Percentiles rank a stretch among this genome's conserved stretches.
phyloP scores from a whole-genome alignment of 2,797 vertebrate species.

The Gymnothorax reevesii region DNA sequence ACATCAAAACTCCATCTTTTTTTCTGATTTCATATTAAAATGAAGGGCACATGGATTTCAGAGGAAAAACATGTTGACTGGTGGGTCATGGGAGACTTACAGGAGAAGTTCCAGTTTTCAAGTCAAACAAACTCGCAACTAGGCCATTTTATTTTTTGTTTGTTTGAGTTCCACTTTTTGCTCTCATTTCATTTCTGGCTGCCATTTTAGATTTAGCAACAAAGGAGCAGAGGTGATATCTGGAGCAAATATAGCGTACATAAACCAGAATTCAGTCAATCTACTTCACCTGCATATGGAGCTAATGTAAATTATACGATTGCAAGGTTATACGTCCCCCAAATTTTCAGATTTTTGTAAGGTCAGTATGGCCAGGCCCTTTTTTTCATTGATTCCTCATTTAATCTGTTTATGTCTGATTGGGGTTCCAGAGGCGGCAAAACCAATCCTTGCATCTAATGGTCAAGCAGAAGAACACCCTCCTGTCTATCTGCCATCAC shows the following conservation, averaged over 20 bases:
- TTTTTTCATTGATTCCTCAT: no score
- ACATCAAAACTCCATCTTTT: neutral
- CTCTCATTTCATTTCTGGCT: neutral
- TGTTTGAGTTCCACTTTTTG: neutral
- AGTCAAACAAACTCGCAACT: neutral
- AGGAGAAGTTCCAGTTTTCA: neutral
- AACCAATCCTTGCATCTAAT: no score
- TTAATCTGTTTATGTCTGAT: no score
- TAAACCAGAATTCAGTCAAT: neutral
- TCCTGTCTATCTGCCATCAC: no score
- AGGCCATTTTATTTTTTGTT: neutral
- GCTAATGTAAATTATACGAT: neutral
- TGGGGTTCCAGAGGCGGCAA: no score
- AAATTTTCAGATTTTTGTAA: no score
- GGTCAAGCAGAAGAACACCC: no score
- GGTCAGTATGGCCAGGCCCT: no score
- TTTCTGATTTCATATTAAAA: neutral
- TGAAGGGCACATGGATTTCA: neutral
- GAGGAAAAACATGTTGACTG: neutral
- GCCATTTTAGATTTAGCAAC: neutral
- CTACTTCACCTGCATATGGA: neutral
- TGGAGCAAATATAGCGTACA: no score
- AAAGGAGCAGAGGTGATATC: neutral
- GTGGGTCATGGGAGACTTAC: neutral
- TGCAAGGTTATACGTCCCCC: neutral